Percentiles rank a stretch among this genome's conserved stretches.
Conservation (phyloP, 2,888 invertebrate genomes). For the Cataglyphis altisquamis region DNA sequence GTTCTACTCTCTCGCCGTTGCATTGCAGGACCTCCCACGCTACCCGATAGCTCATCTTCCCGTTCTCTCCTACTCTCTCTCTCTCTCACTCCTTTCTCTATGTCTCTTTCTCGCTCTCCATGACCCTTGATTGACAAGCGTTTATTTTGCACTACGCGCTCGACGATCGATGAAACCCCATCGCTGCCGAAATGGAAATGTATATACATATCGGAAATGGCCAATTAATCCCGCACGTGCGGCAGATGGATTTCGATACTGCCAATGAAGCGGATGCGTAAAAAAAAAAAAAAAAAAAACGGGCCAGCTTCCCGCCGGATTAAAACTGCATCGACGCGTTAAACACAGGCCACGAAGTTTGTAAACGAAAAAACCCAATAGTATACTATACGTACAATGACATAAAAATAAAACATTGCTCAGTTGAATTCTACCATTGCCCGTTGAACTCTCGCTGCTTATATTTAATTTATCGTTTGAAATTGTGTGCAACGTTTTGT, state of each 20-base stretch:
- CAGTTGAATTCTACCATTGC: constrained; percentile 23
- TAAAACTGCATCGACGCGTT: constrained; percentile 55
- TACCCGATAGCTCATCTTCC: constrained; percentile 6
- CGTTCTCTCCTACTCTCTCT: constrained; percentile 3
- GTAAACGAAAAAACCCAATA: constrained; percentile 3
- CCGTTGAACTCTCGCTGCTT: neutral
- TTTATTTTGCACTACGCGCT: constrained; percentile 64
- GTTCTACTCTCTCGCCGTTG: constrained; percentile 14
- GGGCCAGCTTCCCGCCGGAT: constrained; percentile 53
- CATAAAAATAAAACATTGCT: constrained; percentile 39
- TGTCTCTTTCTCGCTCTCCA: constrained; percentile 15
- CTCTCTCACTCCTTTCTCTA: constrained; percentile 16
- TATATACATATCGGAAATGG: constrained; percentile 65
- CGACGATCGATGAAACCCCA: constrained; percentile 53
- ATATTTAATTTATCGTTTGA: neutral
- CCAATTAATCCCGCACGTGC: constrained; percentile 66
- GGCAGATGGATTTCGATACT: constrained; percentile 31
- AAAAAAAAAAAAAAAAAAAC: constrained; percentile 47
- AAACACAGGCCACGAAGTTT: constrained; percentile 53
- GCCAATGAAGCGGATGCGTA: constrained; percentile 45
- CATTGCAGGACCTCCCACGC: constrained; percentile 23
- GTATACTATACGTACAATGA: constrained; percentile 11
- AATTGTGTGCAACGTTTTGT: neutral
- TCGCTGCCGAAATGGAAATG: constrained; percentile 63
- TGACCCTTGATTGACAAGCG: constrained; percentile 64